Conservation (phyloP, 2,888 invertebrate genomes). For the Erynnis tages region DNA sequence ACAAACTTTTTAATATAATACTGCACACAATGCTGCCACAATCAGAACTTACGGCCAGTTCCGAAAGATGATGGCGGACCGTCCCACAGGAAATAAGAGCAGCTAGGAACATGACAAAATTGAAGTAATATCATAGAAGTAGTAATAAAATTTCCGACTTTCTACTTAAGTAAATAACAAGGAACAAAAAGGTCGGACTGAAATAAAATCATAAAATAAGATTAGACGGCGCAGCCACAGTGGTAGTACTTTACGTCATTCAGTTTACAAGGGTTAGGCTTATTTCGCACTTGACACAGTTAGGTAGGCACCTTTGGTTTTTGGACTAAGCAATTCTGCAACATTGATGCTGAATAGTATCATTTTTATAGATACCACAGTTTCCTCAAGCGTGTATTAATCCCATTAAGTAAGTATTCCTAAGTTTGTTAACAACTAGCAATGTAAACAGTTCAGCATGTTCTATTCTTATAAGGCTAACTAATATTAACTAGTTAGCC, state of each 20-base stretch:
- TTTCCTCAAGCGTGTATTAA: no score
- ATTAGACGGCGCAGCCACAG: slow-evolving; percentile 27
- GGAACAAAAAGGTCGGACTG: slow-evolving; percentile 13
- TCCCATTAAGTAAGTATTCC: no score
- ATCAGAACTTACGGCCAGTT: slow-evolving; percentile 10
- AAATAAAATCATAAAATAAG: slow-evolving; percentile 29
- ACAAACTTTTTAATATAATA: slow-evolving; percentile 23
- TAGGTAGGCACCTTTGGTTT: background rate
- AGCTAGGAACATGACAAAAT: slow-evolving; percentile 8
- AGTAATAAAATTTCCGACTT: slow-evolving; percentile 14
- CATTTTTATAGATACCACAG: no score
- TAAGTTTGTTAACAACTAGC: background rate
- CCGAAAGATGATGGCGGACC: background rate
- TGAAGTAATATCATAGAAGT: slow-evolving; percentile 1
- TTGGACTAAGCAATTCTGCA: no score
- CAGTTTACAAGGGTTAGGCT: background rate
- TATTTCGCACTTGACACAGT: background rate
- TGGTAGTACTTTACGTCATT: slow-evolving; percentile 17
- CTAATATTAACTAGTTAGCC: slow-evolving; percentile 20
- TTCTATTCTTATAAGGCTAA: slow-evolving; percentile 8
- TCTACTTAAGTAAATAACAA: slow-evolving; percentile 17
- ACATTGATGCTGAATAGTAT: no score
- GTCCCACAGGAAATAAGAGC: slow-evolving; percentile 16
- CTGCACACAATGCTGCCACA: slow-evolving; percentile 3
- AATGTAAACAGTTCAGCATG: background rate